Conservation (phyloP, 2,888 invertebrate species). For the Drosophila anceps region DNA sequence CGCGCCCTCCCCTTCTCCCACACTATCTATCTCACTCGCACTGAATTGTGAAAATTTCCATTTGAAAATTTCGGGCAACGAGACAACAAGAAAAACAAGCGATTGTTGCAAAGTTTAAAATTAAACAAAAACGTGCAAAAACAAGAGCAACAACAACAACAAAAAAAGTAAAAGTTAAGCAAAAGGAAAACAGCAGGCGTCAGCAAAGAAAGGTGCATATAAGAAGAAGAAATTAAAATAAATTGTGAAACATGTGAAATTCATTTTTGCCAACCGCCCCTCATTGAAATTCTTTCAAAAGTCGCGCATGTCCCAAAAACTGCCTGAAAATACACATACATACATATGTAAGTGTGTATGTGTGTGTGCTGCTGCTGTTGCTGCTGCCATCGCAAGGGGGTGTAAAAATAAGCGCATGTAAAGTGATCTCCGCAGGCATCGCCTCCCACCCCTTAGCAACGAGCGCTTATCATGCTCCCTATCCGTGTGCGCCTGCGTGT, state of each 20-base stretch:
- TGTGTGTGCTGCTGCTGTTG: conserved; percentile 22
- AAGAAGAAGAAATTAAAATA: conserved; percentile 11
- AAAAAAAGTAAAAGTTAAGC: conserved; percentile 41
- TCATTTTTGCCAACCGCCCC: conserved; percentile 28
- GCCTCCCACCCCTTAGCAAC: conserved; percentile 67
- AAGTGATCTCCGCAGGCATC: conserved; percentile 65
- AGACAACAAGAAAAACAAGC: conserved; percentile 39
- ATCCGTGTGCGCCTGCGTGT: conserved; percentile 40
- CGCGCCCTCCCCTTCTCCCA: conserved; percentile 38
- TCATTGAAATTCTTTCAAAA: conserved; percentile 48
- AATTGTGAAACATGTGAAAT: conserved; percentile 46
- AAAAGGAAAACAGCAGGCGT: conserved; percentile 45
- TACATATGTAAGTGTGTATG: conserved; percentile 7
- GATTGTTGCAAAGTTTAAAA: conserved; percentile 56
- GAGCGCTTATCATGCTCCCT: conserved; percentile 65
- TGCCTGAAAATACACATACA: conserved; percentile 29
- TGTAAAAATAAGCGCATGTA: conserved; percentile 75
- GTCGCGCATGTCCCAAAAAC: conserved; percentile 35
- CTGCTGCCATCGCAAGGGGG: conserved; percentile 60
- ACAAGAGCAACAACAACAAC: conserved; percentile 22
- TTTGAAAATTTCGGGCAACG: conserved; percentile 64
- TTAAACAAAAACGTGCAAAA: conserved; percentile 55
- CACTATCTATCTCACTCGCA: conserved; percentile 46
- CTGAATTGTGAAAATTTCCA: conserved; percentile 75
- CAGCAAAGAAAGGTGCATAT: conserved; percentile 60